Conservation (phyloP, 2,888 invertebrate species). For the Limulus polyphemus region DNA sequence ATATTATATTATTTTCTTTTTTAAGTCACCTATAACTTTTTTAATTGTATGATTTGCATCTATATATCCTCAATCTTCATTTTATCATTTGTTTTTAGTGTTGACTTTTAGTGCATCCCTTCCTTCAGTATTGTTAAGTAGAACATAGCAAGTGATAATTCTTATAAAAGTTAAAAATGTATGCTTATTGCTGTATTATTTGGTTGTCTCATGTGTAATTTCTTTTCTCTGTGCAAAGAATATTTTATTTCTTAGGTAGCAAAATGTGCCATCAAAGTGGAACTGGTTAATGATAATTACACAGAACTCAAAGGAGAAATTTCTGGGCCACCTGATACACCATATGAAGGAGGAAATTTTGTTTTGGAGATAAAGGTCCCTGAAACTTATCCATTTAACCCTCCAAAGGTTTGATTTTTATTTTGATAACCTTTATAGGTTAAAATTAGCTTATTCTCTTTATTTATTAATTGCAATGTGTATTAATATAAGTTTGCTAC, state of each 20-base stretch:
- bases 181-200: background rate
- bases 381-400: constrained; percentile 98
- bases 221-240: background rate
- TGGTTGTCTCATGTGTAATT: background rate
- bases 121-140: no score
- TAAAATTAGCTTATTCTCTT: constrained; percentile 1
- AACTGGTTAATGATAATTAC: constrained; percentile 77
- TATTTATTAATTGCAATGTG: constrained; percentile 11
- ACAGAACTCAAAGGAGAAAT: constrained; percentile 88
- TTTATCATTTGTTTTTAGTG: no score
- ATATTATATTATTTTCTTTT: no score
- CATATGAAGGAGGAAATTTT: constrained; percentile 93
- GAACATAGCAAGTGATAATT: no score
- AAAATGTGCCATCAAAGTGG: constrained; percentile 47
- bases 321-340: constrained; percentile 95
- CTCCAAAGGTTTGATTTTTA: constrained; percentile 67
- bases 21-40: no score
- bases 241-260: constrained; percentile 34
- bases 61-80: no score
- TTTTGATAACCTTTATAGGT: constrained; percentile 18
- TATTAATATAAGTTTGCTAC: constrained; percentile 4
- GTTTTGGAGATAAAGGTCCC: constrained; percentile 92
- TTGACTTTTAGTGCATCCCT: no score
- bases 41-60: no score
- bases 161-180: no score